These are phyloP conservation scores for Paramisgurnus dabryanus DNA, from an alignment of 2,113 vertebrate genomes.

Conservation along the genomic window DNA sequence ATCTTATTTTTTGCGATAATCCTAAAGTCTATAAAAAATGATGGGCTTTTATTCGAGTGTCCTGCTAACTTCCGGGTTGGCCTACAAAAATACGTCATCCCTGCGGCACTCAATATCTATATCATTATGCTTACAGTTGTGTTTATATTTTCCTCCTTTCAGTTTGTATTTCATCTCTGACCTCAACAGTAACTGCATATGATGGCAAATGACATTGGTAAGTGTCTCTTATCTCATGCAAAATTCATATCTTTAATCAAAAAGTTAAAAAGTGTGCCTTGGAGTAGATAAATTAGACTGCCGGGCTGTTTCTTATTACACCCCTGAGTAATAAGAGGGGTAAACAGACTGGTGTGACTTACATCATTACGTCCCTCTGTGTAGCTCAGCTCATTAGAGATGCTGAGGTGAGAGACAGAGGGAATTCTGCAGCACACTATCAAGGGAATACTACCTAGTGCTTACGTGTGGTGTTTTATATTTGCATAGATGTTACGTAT, in stretches of 20 bases:
- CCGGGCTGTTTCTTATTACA: not conserved
- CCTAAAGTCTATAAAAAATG: no score
- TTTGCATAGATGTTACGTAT: not conserved
- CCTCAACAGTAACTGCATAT: not conserved
- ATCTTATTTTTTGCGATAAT: no score
- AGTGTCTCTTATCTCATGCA: not conserved
- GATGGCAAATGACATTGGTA: conserved; percentile 17
- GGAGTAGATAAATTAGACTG: not conserved
- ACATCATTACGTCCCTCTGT: conserved; percentile 49
- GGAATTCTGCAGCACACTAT: not conserved
- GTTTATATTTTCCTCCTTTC: no score
- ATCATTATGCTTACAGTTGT: no score
- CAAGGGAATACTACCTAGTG: not conserved
- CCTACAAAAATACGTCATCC: no score
- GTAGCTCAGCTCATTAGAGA: conserved; percentile 44
- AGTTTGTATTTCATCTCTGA: not conserved
- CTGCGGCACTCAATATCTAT: no score
- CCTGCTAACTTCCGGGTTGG: no score
- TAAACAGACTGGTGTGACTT: conserved; percentile 34
- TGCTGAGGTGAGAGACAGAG: conserved; percentile 59
- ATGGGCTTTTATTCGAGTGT: no score
- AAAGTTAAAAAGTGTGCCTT: not conserved
- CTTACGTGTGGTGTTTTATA: not conserved
- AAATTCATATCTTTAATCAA: no score
- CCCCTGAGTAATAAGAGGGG: not conserved